Percentiles rank a stretch among this genome's conserved stretches.
Conservation (phyloP, 2,888 invertebrate genomes). For the Orthosia gothica region DNA sequence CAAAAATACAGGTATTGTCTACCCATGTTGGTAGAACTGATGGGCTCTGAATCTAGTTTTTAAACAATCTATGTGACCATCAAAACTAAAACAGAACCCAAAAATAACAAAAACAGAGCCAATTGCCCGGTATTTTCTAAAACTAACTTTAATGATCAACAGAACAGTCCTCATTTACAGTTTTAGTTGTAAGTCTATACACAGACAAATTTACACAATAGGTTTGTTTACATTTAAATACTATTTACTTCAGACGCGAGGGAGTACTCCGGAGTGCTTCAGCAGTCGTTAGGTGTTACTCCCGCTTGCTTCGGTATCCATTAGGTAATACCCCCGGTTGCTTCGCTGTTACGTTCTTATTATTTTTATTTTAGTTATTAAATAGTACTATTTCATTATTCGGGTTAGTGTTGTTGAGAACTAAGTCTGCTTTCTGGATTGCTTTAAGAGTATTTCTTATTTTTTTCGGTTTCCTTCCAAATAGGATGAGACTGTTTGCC, state of each 20-base stretch:
- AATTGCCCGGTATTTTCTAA: not conserved
- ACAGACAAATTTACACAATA: slow-evolving; percentile 14
- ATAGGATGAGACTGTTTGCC: no score
- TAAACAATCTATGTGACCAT: no score
- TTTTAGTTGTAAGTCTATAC: slow-evolving; percentile 41
- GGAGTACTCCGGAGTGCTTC: slow-evolving; percentile 30
- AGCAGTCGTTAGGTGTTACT: not conserved
- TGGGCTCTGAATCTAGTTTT: not conserved
- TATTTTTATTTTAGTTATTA: no score
- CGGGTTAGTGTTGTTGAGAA: no score
- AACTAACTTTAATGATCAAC: not conserved
- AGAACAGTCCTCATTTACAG: not conserved
- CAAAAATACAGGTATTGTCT: no score
- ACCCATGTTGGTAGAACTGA: no score
- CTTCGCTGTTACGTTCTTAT: not conserved
- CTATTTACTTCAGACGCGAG: slow-evolving; percentile 32
- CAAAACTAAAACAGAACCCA: not conserved
- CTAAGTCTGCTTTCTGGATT: no score
- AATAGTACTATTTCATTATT: no score
- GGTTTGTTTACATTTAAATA: slow-evolving; percentile 15
- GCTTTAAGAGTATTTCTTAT: no score
- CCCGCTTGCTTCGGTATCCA: not conserved
- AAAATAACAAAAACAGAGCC: not conserved
- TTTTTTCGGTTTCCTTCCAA: no score
- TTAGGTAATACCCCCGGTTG: not conserved